Evolutionary conservation across 2,797 vertebrate genomes (phyloP), one percentile per base, ranked within the genome.

Genomic region (Xiphorhynchus erythropygius): DNA sequence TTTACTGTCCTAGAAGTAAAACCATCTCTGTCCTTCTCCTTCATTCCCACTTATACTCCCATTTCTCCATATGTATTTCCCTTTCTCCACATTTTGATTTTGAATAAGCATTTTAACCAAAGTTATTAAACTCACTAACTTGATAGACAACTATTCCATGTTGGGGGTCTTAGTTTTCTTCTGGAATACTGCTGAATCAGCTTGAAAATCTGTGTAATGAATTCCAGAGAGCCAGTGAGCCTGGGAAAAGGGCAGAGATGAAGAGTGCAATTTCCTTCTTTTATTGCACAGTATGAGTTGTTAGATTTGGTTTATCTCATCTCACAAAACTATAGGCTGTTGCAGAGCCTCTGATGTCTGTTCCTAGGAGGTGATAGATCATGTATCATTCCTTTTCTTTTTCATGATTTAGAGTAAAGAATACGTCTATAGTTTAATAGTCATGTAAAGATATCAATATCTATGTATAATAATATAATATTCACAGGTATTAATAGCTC

Each of bases 161-260:
- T 35, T 65, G 6, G 3, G 0, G 1, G 13, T 2, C 3, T 59
- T 74, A 28, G 0, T 56, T 78, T 78, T 56, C 10, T 27, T 62
- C 30, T 30, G 19, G 8, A 59, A 8, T 77, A 14, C 6, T n/a
- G 2, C 24, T 83, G 8, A 81, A 56, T 30, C 9, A 28, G 2
- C 10, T 21, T 62, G 6, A 13, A 82, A 59, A 55, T 18, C 5
- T 37, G 5, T 33, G 9, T 0, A 1, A 6, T 28, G 22, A 69
- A 24, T 42, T 2, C 3, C n/a, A 91, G 24, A 71, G 41, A 39
- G 12, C 5, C 18, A 37, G 10, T 5, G n/a, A 55, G 10, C 2
- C 19, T 67, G 18, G 6, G 6, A 74, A 42, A 71, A 60, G 3
- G 19, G 7, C 7, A 56, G 6, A 63, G 15, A 37, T 13, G 9